A percentile compares a stretch with the other conserved stretches of the same genome.
Conservation (phyloP, 2,888 invertebrate species). For the Nebria salina region DNA sequence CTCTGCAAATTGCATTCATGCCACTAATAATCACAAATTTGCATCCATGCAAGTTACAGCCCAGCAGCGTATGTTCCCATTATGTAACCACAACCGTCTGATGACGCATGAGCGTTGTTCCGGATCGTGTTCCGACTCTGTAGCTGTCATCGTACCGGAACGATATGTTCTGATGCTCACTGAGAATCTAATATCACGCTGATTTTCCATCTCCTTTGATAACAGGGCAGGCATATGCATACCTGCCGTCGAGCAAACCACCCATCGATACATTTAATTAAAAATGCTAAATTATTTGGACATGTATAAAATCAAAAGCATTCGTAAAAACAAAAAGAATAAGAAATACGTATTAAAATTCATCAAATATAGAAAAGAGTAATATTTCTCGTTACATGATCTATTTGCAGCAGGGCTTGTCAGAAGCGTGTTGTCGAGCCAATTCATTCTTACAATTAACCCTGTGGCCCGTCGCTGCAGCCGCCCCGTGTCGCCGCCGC, state of each 20-base stretch:
- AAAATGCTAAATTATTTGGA: too few relatives aligned
- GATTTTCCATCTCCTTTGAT: slow-evolving; percentile 3
- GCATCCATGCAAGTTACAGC: slow-evolving; percentile 37
- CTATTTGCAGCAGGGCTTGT: slow-evolving; percentile 30
- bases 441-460: slow-evolving; percentile 38
- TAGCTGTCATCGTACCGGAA: slow-evolving; percentile 21
- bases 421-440: slow-evolving; percentile 33
- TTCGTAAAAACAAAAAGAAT: too few relatives aligned
- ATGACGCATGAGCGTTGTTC: slow-evolving; percentile 35
- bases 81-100: slow-evolving; percentile 23
- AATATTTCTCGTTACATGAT: slow-evolving; percentile 24
- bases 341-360: too few relatives aligned
- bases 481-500: background rate
- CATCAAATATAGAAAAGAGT: slow-evolving; percentile 19
- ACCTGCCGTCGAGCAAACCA: background rate
- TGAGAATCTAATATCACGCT: slow-evolving; percentile 17
- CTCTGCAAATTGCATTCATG: slow-evolving; percentile 43
- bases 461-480: background rate
- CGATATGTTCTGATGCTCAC: slow-evolving; percentile 15
- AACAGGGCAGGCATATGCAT: background rate
- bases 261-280: background rate
- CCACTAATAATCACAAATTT: slow-evolving; percentile 44
- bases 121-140: slow-evolving; percentile 23
- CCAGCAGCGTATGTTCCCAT: slow-evolving; percentile 30
- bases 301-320: too few relatives aligned